Percentiles rank a stretch among this genome's conserved stretches.
Conservation (phyloP, 1,140 invertebrate species). For the Anastatus disparis region DNA sequence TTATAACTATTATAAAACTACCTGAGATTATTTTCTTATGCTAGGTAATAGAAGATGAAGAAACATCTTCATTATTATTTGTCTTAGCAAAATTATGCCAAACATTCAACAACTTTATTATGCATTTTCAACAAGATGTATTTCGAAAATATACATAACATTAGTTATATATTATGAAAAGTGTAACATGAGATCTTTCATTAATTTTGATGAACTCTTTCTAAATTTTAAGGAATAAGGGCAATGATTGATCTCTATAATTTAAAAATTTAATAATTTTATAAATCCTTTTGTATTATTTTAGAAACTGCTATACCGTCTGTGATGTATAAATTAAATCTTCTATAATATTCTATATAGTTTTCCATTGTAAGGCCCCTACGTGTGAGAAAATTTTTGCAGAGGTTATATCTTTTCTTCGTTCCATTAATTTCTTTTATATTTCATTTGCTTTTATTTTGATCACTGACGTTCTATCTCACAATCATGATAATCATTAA, state of each 20-base stretch:
- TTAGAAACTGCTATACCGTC: neutral
- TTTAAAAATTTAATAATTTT: constrained; percentile 1
- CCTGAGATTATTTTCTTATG: constrained; percentile 17
- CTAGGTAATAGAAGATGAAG: neutral
- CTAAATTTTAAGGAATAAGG: neutral
- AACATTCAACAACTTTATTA: constrained; percentile 30
- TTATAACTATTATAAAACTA: constrained; percentile 23
- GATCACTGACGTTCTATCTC: neutral
- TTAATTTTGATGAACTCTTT: neutral
- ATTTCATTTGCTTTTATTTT: neutral
- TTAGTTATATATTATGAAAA: constrained; percentile 7
- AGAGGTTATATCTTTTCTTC: neutral
- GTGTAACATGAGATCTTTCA: neutral
- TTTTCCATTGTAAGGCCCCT: constrained; percentile 35
- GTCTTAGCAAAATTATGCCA: constrained; percentile 5
- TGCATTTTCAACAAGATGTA: constrained; percentile 7
- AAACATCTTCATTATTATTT: neutral
- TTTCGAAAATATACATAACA: neutral
- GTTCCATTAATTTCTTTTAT: neutral
- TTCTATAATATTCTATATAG: neutral
- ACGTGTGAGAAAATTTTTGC: constrained; percentile 1
- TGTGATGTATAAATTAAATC: neutral
- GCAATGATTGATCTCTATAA: neutral
- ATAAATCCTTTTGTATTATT: neutral
- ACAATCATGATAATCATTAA: neutral